phyloP scores from a whole-genome alignment of 1,140 invertebrate genomes.

The Nasonia vitripennis region DNA sequence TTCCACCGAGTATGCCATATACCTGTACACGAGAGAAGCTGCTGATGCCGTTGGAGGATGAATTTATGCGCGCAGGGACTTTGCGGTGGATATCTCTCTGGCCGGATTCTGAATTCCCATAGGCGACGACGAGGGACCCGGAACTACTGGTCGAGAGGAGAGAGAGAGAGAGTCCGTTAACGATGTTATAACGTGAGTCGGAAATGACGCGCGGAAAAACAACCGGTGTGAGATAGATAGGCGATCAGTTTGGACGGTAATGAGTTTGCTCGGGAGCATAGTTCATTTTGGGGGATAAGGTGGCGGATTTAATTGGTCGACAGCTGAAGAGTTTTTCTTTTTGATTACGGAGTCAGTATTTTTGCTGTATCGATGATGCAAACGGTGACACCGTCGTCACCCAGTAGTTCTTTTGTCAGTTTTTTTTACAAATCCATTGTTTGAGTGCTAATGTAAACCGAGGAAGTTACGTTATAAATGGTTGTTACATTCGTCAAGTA shows the following conservation, averaged over 20 bases:
- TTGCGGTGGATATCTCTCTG: not conserved
- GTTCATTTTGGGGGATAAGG: not conserved
- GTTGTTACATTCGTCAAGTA: too few relatives aligned
- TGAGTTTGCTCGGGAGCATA: not conserved
- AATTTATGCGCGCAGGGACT: not conserved
- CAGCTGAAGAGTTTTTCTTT: too few relatives aligned
- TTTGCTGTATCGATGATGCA: too few relatives aligned
- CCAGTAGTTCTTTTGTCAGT: too few relatives aligned
- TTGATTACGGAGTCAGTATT: too few relatives aligned
- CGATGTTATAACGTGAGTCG: constrained; percentile 1
- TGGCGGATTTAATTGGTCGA: not conserved
- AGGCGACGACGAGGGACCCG: not conserved
- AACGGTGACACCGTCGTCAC: too few relatives aligned
- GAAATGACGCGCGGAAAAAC: not conserved
- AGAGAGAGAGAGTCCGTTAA: not conserved
- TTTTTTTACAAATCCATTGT: too few relatives aligned
- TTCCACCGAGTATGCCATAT: not conserved
- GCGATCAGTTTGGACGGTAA: not conserved
- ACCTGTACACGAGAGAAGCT: not conserved
- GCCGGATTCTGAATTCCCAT: not conserved
- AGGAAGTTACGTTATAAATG: too few relatives aligned
- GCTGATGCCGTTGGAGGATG: not conserved
- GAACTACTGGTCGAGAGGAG: not conserved
- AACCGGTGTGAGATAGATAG: not conserved
- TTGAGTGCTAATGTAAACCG: too few relatives aligned